Conservation (phyloP, 2,113 vertebrate species). For the Cisticola juncidis region DNA sequence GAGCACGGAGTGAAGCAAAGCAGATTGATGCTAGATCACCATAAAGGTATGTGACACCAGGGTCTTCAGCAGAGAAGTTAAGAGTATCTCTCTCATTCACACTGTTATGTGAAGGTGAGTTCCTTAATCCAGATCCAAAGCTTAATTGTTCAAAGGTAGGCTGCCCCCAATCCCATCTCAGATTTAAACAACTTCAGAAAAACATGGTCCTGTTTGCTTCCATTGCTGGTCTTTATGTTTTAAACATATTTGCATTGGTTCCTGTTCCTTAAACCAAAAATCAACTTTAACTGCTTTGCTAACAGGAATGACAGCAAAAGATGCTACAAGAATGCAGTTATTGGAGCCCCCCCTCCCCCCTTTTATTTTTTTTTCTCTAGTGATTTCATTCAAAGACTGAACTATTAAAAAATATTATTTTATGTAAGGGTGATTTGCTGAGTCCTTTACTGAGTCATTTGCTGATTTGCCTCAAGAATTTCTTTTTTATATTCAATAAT, state of each 20-base stretch:
- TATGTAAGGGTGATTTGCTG: neutral
- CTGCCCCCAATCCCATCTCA: neutral
- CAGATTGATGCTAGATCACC: neutral
- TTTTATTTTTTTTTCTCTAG: neutral
- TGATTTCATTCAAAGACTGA: neutral
- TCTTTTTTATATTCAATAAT: neutral
- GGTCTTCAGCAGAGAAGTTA: neutral
- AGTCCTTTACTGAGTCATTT: neutral
- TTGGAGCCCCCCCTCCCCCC: fast-evolving
- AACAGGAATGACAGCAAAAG: neutral
- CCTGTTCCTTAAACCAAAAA: neutral
- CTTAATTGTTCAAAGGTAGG: neutral
- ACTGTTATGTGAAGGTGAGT: too few relatives aligned
- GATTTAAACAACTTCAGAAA: neutral
- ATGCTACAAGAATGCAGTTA: neutral
- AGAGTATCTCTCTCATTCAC: neutral
- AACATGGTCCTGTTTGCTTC: neutral
- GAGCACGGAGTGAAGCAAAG: neutral
- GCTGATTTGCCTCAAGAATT: neutral
- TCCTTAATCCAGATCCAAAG: neutral
- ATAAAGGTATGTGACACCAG: fast-evolving
- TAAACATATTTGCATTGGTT: neutral
- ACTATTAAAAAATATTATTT: neutral
- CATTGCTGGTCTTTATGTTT: neutral
- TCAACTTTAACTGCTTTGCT: neutral